Base-by-base conservation (phyloP, 2,888 invertebrate genomes). In the Ceriagrion tenellum region DNA sequence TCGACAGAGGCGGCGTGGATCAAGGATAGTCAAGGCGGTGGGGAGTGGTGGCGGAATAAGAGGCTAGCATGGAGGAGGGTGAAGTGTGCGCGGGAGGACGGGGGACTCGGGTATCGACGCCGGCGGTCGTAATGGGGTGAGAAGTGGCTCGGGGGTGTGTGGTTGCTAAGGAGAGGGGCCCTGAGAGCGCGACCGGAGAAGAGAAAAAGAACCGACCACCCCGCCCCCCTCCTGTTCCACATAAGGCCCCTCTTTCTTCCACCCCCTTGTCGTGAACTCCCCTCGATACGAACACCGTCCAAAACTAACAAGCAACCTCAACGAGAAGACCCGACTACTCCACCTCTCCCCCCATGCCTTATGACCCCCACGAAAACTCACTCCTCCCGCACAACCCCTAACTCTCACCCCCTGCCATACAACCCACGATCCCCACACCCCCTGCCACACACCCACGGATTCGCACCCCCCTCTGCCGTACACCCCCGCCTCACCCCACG, bases 111-210 rank as follows among this genome's bases (percentile, higher is more conserved):
- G n/a, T 69, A 69, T 69, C 69, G 69, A 26, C 69, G 69, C n/a
- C 69, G 69, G 6, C n/a, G 88, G 47, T 89, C 23, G 89, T 47
- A 89, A 89, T 89, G 89, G 89, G n/a, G 89, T 89, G 89, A 89
- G 89, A 89, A 89, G 55, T 89, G 47, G 23, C 89, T 40, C 10
- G 81, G 74, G 35, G 47, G 88, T 40, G 89, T 89, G 55, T 55
- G 55, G 55, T n/a, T 55, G 55, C 55, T 12, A 55, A n/a, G 55
- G 55, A 81, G 35, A 23, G n/a, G 20, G 20, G 59, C 59, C 59
- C 26, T 69, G n/a, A 69, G 69, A n/a, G 69, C 10, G 59, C 59
- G 69, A n/a, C 20, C n/a, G 81, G 18, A 1, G 12, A 18, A 35
- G 81, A 81, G 81, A 81, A 81, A 81, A 81, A 81, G 81, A 81